Percentiles rank a stretch among this genome's conserved stretches.
Evolutionary conservation across 2,888 invertebrate species (phyloP).

Genomic region (Pseudoips prasinana): DNA sequence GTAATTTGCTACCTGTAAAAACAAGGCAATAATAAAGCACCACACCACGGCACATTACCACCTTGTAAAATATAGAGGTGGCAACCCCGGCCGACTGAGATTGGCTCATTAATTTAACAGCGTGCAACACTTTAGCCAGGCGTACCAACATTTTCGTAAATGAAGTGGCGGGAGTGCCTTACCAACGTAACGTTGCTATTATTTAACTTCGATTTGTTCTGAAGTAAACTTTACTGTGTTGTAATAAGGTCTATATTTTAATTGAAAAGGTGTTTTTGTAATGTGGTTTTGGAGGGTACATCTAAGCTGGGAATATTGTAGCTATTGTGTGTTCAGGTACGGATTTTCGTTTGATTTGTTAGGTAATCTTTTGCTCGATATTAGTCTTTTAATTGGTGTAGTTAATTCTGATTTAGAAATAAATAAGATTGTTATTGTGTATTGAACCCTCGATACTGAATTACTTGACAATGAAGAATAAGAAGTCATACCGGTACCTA

Average conservation of each 20-base stretch:
- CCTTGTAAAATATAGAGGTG: slow-evolving; percentile 77
- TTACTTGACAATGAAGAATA: not conserved
- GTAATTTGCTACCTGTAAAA: slow-evolving; percentile 33
- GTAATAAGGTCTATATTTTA: slow-evolving; percentile 22
- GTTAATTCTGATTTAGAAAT: slow-evolving; percentile 40
- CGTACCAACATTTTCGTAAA: slow-evolving; percentile 76
- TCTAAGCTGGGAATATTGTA: slow-evolving; percentile 59
- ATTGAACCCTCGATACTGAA: not conserved
- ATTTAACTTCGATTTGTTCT: slow-evolving; percentile 9
- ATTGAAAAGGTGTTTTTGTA: slow-evolving; percentile 1
- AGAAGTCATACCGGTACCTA: no score
- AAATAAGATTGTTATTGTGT: slow-evolving; percentile 12
- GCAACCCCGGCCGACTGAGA: slow-evolving; percentile 64
- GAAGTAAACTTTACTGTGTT: slow-evolving; percentile 9
- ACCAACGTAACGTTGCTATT: slow-evolving; percentile 27
- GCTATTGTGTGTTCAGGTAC: slow-evolving; percentile 56
- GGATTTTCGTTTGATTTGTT: slow-evolving; percentile 61
- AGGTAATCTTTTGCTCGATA: slow-evolving; percentile 55
- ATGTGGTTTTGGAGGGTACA: slow-evolving; percentile 31
- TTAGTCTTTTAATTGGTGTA: slow-evolving; percentile 45
- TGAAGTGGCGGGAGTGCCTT: slow-evolving; percentile 70
- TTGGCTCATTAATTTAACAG: slow-evolving; percentile 82
- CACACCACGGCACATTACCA: slow-evolving; percentile 68
- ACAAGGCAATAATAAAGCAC: slow-evolving; percentile 37
- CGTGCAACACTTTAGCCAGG: slow-evolving; percentile 79